phyloP scores from a whole-genome alignment of 1,140 invertebrate genomes.

The Platorchestia sp. region DNA sequence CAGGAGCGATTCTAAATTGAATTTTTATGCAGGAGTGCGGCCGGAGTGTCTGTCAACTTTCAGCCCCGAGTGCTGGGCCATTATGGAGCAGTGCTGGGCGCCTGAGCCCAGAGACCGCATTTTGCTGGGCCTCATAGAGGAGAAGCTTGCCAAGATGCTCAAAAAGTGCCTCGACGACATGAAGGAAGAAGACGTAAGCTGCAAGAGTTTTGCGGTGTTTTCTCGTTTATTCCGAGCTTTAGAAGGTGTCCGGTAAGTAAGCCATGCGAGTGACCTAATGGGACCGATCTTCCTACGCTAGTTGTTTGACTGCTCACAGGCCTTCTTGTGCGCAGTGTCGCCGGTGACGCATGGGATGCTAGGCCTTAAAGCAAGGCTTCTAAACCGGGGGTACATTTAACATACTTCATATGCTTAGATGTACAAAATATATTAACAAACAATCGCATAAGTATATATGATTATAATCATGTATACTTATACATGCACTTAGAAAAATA shows the following conservation, averaged over 20 bases:
- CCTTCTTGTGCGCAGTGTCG: neutral
- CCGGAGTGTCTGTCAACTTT: conserved; percentile 84
- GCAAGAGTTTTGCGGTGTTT: neutral
- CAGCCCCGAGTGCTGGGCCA: conserved; percentile 84
- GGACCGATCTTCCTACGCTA: too few relatives aligned
- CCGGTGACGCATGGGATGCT: neutral
- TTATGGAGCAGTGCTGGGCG: conserved; percentile 90
- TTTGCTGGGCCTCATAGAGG: conserved; percentile 82
- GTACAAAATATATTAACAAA: too few relatives aligned
- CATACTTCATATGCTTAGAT: too few relatives aligned
- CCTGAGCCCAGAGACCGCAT: conserved; percentile 83
- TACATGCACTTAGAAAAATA: too few relatives aligned
- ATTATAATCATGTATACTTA: too few relatives aligned
- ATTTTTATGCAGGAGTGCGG: conserved; percentile 73
- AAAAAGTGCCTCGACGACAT: conserved; percentile 25
- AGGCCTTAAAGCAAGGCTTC: neutral
- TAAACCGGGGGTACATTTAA: too few relatives aligned
- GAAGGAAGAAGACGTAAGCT: conserved; percentile 51
- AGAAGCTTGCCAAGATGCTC: conserved; percentile 69
- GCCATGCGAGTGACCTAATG: too few relatives aligned
- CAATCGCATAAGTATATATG: too few relatives aligned
- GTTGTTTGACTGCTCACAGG: too few relatives aligned
- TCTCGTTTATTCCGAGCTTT: neutral
- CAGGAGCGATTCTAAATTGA: neutral
- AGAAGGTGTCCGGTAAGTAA: neutral